A percentile compares a stretch with the other conserved stretches of the same genome.
Evolutionary conservation across 2,113 vertebrate genomes (phyloP).

Genomic region (Forbesichthys papilliferus): DNA sequence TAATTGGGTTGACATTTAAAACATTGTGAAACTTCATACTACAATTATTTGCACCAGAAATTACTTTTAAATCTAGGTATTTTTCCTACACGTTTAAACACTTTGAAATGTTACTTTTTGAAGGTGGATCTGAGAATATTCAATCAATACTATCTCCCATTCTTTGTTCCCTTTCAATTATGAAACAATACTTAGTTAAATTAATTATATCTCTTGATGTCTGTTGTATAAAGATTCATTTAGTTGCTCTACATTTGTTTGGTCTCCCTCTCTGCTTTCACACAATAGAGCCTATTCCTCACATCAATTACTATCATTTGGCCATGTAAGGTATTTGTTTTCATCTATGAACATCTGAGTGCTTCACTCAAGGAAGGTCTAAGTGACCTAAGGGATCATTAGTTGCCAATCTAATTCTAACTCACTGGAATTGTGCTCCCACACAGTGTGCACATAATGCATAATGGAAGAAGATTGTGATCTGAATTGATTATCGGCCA

Average conservation of each 20-base stretch:
- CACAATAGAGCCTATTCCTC: slow-evolving; percentile 30
- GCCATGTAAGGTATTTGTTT: slow-evolving; percentile 56
- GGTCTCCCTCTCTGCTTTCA: slow-evolving; percentile 46
- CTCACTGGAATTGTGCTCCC: slow-evolving; percentile 13
- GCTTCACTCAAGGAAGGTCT: slow-evolving; percentile 13
- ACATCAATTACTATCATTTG: slow-evolving; percentile 43
- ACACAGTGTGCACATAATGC: slow-evolving; percentile 6
- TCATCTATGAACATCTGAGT: slow-evolving; percentile 31
- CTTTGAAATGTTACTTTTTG: slow-evolving; percentile 44
- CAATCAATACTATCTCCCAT: no score
- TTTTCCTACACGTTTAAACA: slow-evolving; percentile 61
- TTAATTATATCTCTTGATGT: slow-evolving; percentile 35
- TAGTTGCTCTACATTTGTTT: slow-evolving; percentile 60
- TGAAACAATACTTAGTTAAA: no score
- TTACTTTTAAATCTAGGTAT: no score
- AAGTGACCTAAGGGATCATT: slow-evolving; percentile 7
- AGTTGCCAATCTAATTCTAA: slow-evolving; percentile 13
- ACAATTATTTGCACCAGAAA: no score
- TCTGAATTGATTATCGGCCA: background rate
- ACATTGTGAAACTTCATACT: no score
- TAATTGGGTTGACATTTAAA: no score
- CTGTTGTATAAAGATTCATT: slow-evolving; percentile 50
- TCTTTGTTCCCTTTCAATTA: no score
- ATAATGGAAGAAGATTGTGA: slow-evolving; percentile 9
- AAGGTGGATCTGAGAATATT: slow-evolving; percentile 11